Conservation (phyloP, 2,113 vertebrate species). For the Sardina pilchardus region DNA sequence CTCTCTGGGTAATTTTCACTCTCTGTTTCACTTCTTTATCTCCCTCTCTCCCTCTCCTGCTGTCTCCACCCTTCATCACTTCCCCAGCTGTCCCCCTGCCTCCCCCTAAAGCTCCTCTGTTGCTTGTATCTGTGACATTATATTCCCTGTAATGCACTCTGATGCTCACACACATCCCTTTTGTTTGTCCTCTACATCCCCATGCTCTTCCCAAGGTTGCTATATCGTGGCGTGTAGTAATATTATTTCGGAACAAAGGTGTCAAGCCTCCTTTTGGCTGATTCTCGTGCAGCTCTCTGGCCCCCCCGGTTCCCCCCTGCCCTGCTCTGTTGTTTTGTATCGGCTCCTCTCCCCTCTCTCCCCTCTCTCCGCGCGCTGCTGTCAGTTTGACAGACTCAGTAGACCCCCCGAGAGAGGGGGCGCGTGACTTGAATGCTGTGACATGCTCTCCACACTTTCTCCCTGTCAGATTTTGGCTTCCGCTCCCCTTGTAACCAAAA, state of each 20-base stretch:
- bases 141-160: not conserved
- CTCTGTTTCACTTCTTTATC: not conserved
- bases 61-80: not conserved
- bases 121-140: not conserved
- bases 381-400: slow-evolving; percentile 5
- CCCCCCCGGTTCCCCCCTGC: not conserved
- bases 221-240: not conserved
- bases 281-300: not conserved
- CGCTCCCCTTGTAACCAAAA: not conserved
- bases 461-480: not conserved
- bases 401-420: not conserved
- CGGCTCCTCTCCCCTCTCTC: not conserved
- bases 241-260: not conserved
- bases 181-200: not conserved
- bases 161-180: not conserved
- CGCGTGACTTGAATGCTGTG: not conserved
- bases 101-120: not conserved
- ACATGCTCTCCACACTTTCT: not conserved
- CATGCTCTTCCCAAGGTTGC: not conserved
- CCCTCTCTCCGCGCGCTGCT: not conserved
- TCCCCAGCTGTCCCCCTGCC: not conserved
- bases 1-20: not conserved
- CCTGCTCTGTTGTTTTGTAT: not conserved
- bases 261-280: not conserved
- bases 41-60: not conserved